Evolutionary conservation across 2,888 invertebrate genomes (phyloP).

Genomic region (Girardia tigrina): DNA sequence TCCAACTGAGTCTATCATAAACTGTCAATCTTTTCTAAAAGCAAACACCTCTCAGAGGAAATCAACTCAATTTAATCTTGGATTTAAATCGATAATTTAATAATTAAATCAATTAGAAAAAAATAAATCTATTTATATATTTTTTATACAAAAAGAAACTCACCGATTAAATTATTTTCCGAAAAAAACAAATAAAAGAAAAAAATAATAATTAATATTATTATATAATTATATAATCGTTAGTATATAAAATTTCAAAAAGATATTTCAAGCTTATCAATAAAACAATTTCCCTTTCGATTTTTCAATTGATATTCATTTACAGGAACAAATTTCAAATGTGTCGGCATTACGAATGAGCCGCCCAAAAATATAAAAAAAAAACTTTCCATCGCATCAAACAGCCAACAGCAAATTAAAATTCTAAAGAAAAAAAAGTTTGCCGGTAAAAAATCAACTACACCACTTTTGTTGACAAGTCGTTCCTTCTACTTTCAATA

Average conservation of each 20-base stretch:
- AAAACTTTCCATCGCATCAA: constrained; percentile 23
- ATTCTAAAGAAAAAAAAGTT: constrained; percentile 16
- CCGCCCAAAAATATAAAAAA: too few species aligned
- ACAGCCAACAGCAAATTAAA: constrained; percentile 13
- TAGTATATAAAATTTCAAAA: neutral
- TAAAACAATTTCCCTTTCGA: neutral
- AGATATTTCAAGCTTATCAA: constrained; percentile 14
- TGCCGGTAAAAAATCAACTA: constrained; percentile 14
- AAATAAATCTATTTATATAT: too few species aligned
- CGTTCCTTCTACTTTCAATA: constrained; percentile 20
- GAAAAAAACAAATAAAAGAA: too few species aligned
- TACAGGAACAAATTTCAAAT: constrained; percentile 20
- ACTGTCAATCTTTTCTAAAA: constrained; percentile 20
- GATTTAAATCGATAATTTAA: constrained; percentile 6
- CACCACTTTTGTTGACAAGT: constrained; percentile 16
- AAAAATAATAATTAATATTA: too few species aligned
- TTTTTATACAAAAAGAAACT: too few species aligned
- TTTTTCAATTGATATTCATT: constrained; percentile 18
- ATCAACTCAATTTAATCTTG: neutral
- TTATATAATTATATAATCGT: too few species aligned
- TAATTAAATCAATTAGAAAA: constrained; percentile 23
- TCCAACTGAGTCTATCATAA: constrained; percentile 13
- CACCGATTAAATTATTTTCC: too few species aligned
- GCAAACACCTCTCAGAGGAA: constrained; percentile 23
- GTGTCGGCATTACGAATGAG: constrained; percentile 14